Base-by-base conservation (phyloP, 2,797 vertebrate species). In the Potorous gilbertii region DNA sequence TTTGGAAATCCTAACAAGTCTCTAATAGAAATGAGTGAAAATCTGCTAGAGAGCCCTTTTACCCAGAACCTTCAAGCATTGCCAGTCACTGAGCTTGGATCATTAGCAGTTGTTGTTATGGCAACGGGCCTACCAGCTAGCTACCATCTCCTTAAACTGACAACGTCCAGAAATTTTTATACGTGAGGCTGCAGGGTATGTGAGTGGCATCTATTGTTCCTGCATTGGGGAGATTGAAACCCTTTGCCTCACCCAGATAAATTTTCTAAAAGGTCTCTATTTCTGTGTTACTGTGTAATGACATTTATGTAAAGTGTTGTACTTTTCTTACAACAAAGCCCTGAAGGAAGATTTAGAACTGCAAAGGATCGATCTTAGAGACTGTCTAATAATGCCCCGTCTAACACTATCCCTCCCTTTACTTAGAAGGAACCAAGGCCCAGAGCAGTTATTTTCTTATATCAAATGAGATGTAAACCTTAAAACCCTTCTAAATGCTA, bases 111-210 rank as follows among this genome's bases (percentile, higher is more conserved):
- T 96, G 96, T 96, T 96, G 96, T 96, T 97, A 98, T 98, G 94
- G 97, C 96, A 98, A 98, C 98, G 87, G 97, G 97, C 93, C 98
- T 97, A 97, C 98, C 98, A 97, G 97, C 97, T 98, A 98, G 97
- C 97, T 98, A 98, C 96, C 97, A 96, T 97, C 97, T 97, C 50
- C 94, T 97, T 98, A 97, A 96, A 97, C 98, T 98, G 97, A 97
- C 97, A 97, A 98, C 95, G n/a, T 98, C 98, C 97, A 94, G 98
- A 97, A 56, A 87, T 95, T 92, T 56, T 90, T 54, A 56, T 40
- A 4, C 24, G 54, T 95, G 31, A 21, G 31, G 28, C 91, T 46
- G 46, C 11, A 29, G 29, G 18, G 34, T 46, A 81, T 46, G 6
- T 81, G 66, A 81, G 18, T 46, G 18, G 18, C 40, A 81, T 2